These are phyloP conservation scores for Aricia agestis DNA, from an alignment of 1,140 invertebrate genomes.

Conservation along the genomic window DNA sequence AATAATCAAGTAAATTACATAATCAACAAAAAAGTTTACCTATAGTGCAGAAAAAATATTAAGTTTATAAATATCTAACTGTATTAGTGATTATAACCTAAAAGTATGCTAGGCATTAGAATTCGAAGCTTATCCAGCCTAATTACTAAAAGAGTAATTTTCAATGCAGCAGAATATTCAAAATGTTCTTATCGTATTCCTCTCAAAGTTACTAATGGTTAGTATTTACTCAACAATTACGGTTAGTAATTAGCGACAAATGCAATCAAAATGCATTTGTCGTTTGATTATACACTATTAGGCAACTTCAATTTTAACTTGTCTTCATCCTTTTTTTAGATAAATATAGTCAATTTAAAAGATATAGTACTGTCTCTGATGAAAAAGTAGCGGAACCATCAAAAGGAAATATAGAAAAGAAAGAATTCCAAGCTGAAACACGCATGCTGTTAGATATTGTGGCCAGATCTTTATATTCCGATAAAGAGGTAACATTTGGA, in stretches of 20 bases:
- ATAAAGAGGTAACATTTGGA: slow-evolving; percentile 88
- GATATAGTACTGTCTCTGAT: slow-evolving; percentile 51
- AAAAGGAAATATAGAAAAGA: slow-evolving; percentile 77
- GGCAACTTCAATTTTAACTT: not conserved
- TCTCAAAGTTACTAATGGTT: not conserved
- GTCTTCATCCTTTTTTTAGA: slow-evolving; percentile 20
- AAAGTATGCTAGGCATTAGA: slow-evolving; percentile 2
- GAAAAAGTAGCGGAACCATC: slow-evolving; percentile 70
- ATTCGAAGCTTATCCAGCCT: not conserved
- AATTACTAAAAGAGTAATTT: not conserved
- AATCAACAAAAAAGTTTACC: not conserved
- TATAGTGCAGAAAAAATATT: not conserved
- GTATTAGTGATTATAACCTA: not conserved
- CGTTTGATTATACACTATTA: not conserved
- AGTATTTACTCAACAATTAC: not conserved
- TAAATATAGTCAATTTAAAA: slow-evolving; percentile 19
- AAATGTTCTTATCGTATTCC: slow-evolving; percentile 1
- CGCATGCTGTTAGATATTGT: slow-evolving; percentile 97
- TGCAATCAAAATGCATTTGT: no score
- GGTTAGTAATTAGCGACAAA: no score
- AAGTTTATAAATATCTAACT: not conserved
- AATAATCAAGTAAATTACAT: no score
- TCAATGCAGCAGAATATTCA: not conserved
- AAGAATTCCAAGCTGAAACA: slow-evolving; percentile 98
- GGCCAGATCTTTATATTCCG: slow-evolving; percentile 96